Conservation (phyloP, 2,797 vertebrate species). For the Mormyrops attenuatus region DNA sequence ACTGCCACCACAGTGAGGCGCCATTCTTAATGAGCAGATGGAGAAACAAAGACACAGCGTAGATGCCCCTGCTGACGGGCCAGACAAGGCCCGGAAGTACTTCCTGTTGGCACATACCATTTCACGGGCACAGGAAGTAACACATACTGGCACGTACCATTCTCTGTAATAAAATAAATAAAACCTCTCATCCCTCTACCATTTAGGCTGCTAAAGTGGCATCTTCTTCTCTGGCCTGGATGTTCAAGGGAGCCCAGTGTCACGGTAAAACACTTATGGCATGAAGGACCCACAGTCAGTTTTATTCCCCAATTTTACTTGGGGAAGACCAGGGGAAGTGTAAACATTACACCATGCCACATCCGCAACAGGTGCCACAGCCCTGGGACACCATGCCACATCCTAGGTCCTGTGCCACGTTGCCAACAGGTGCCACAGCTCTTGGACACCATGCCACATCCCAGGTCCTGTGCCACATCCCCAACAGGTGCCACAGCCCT, state of each 20-base stretch:
- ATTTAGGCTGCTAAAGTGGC: background rate
- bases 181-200: background rate
- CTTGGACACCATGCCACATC: too few relatives aligned
- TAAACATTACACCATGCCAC: background rate
- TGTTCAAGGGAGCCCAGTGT: background rate
- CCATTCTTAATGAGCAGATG: background rate
- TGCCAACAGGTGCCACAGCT: background rate
- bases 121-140: background rate
- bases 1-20: background rate
- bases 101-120: slow-evolving; percentile 12
- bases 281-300: background rate
- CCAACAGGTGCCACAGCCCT: too few relatives aligned
- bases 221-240: background rate
- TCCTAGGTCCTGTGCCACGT: background rate
- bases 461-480: background rate
- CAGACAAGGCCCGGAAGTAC: background rate
- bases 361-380: background rate
- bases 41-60: background rate
- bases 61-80: background rate
- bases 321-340: background rate
- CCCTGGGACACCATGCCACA: too few relatives aligned
- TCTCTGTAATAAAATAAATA: background rate
- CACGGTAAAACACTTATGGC: background rate
- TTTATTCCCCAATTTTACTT: background rate
- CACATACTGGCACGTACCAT: background rate